Evolutionary conservation across 2,888 invertebrate genomes (phyloP), one percentile per base, ranked within the genome.

Genomic region (Buathra laborator): DNA sequence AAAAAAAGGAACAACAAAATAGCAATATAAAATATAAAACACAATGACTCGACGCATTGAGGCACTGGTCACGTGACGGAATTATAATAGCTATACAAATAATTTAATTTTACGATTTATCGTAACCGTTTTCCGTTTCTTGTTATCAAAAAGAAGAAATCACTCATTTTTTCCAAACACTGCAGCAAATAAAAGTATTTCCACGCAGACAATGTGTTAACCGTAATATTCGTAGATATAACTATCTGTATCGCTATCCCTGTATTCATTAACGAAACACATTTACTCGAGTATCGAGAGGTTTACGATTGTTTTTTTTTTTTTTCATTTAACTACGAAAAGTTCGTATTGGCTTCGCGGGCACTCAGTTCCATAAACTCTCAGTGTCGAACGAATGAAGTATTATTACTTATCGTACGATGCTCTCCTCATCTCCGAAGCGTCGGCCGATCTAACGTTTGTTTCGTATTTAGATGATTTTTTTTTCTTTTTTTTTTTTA

Each of bases 351-450:
- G 16, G 48, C 71, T 48, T 24, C 24, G 24, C 24, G 24, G 24
- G 59, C 29, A 19, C 44, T 71, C 70, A 46, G 10, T 29, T 32
- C 10, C 5, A 70, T 44, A 29, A 70, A 62, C 44, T 48, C 12
- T 29, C 62, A 67, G 75, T 48, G 51, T 83, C 59, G 64, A 43
- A 29, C 74, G 59, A 24, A 74, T 71, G 24, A 75, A 46, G 24
- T 80, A 32, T 66, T 37, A 76, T 90, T 91, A 91, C 91, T 91
- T 91, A 91, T 91, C 91, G 80, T 90, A 90, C 83, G 91, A 86
- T 89, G 91, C 87, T 85, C 90, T 91, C 90, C 91, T 91, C 91
- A 91, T 91, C 68, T 85, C 83, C 81, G 78, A 85, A 81, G 48
- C 66, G 59, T 77, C 77, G 67, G 14, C 29, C 59, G 46, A 59